A percentile compares a stretch with the other conserved stretches of the same genome.
Conservation (phyloP, 2,797 vertebrate genomes). For the Staurois parvus region DNA sequence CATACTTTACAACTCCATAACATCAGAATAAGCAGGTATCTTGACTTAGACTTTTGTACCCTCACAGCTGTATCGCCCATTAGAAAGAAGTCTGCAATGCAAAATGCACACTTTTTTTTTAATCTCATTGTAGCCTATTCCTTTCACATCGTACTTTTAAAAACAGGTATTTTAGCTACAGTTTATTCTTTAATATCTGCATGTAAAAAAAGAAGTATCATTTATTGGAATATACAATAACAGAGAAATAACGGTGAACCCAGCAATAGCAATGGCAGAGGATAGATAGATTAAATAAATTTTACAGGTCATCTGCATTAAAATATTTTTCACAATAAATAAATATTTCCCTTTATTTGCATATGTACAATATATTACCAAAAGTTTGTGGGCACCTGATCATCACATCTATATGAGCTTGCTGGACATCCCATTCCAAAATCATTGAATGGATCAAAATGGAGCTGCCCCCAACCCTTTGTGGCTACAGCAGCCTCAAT, state of each 20-base stretch:
- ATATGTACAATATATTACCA: not conserved
- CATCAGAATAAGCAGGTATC: too few relatives aligned
- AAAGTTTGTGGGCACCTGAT: not conserved
- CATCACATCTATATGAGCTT: too few relatives aligned
- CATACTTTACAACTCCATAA: too few relatives aligned
- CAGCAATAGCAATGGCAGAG: not conserved
- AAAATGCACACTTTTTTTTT: too few relatives aligned
- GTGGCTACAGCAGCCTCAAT: too few relatives aligned
- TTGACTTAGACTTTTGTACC: too few relatives aligned
- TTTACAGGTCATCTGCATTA: not conserved
- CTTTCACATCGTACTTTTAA: not conserved
- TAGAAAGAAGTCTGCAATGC: not conserved
- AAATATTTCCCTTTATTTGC: too few relatives aligned
- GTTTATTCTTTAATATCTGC: constrained; percentile 25
- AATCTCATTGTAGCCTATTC: not conserved
- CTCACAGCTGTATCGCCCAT: too few relatives aligned
- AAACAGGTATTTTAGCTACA: constrained; percentile 27
- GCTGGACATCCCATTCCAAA: too few relatives aligned
- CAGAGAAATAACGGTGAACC: too few relatives aligned
- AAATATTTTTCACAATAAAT: not conserved
- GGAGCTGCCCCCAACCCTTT: too few relatives aligned
- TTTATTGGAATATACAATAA: constrained; percentile 26
- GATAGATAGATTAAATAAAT: not conserved
- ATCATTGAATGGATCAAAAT: not conserved
- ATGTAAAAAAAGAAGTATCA: constrained; percentile 1